These are phyloP conservation scores for Ictalurus punctatus DNA, from an alignment of 2,113 vertebrate species.

Conservation along the genomic window DNA sequence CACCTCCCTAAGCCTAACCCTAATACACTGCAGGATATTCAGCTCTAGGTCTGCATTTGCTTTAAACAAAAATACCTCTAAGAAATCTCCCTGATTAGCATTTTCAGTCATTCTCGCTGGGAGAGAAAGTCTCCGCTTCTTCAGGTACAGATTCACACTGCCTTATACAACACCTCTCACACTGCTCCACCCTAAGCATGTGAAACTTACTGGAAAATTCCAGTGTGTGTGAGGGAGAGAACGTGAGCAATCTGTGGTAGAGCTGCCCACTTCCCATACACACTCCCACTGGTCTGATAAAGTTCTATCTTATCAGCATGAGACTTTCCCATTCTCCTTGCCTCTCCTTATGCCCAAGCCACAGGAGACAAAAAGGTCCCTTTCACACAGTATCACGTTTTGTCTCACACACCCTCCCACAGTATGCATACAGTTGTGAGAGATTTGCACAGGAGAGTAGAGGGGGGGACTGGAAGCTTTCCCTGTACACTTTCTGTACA, in stretches of 20 bases:
- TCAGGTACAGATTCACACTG: slow-evolving; percentile 8
- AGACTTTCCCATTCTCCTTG: background rate
- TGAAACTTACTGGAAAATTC: slow-evolving; percentile 44
- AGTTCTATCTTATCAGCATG: slow-evolving; percentile 15
- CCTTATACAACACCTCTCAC: slow-evolving; percentile 11
- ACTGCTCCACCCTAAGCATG: slow-evolving; percentile 30
- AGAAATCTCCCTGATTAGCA: background rate
- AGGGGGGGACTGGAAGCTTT: background rate
- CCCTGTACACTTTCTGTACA: slow-evolving; percentile 31
- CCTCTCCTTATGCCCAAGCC: background rate
- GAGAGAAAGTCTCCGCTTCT: background rate
- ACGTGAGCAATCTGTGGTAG: background rate
- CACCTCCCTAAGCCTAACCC: too few relatives aligned
- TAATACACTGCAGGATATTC: background rate
- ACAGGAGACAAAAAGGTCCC: background rate
- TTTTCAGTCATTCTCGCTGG: background rate
- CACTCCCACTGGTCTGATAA: background rate
- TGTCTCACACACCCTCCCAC: slow-evolving; percentile 27
- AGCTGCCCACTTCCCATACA: background rate
- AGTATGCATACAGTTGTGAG: slow-evolving; percentile 7
- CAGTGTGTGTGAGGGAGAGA: background rate
- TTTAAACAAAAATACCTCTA: background rate
- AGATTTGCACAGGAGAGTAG: background rate
- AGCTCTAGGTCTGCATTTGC: background rate
- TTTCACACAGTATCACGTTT: background rate